Evolutionary conservation across 2,113 vertebrate genomes (phyloP), one percentile per base, ranked within the genome.

Genomic region (Syrmaticus mikado): DNA sequence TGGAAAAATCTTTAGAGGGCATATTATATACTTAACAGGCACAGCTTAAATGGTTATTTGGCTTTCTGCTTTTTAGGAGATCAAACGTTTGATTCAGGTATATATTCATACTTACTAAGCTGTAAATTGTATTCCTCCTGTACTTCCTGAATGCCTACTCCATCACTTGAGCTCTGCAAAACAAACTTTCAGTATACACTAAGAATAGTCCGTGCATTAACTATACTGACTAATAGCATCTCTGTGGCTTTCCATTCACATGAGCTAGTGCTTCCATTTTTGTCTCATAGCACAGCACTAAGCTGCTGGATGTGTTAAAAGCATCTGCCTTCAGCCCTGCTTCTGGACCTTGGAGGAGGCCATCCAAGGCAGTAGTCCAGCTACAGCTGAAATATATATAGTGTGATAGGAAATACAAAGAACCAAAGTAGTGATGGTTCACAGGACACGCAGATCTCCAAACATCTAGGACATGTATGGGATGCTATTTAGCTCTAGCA

Each of bases 51-150:
- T 6, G 60, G 17, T 64, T n/a, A 61, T 30, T 45, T 53, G 21
- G 48, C 62, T n/a, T 50, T 65, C 28, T 64, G 30, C 8, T 64
- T 40, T 64, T 18, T 21, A 27, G 32, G 18, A 88, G 19, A 68
- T 72, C 30, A 53, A 82, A 8, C 36, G 62, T 30, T 91, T 92
- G 40, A 65, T 83, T 77, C 13, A 43, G 20, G 34, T 80, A 6
- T 20, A 41, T 82, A 73, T 55, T 66, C 14, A 21, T 7, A 77
- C 32, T 50, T 87, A 11, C 48, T 43, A 74, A 46, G 18, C 57
- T 90, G 28, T 65, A 76, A 82, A 57, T 27, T 48, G 7, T 64
- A 64, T 48, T 90, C 52, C 87, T 72, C 25, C 52, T 83, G 70
- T 57, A 67, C 13, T 41, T 66, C n/a, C 68, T 58, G 61, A 87